Conservation (phyloP, 2,113 vertebrate genomes). For the Hemiprocne comata region DNA sequence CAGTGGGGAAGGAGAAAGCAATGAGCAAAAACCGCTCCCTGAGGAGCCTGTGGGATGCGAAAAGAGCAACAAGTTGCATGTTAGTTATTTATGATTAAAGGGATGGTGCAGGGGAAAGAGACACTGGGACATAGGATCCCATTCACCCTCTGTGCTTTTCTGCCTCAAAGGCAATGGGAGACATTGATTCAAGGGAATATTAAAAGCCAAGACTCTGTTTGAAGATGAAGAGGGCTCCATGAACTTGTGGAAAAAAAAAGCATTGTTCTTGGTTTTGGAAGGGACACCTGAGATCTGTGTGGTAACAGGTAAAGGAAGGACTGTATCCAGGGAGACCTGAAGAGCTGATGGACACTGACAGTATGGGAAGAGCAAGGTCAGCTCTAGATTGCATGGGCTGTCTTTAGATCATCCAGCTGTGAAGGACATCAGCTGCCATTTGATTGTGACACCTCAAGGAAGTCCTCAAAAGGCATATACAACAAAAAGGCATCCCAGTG, state of each 20-base stretch:
- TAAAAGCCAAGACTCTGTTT: neutral
- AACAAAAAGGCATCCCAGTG: neutral
- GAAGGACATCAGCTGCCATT: neutral
- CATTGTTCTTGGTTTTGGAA: neutral
- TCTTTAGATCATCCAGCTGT: neutral
- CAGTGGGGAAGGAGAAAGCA: slow-evolving; percentile 47
- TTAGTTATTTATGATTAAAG: slow-evolving; percentile 82
- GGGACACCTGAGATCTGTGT: neutral
- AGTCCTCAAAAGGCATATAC: neutral
- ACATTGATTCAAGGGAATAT: neutral
- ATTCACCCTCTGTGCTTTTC: neutral
- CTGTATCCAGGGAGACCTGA: neutral
- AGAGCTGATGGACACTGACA: neutral
- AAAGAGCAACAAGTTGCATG: slow-evolving; percentile 74
- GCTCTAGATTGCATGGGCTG: neutral
- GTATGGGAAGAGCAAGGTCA: neutral
- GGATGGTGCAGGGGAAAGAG: neutral
- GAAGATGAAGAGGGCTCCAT: neutral
- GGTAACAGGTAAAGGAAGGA: neutral
- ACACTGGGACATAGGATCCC: neutral
- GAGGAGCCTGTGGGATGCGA: slow-evolving; percentile 60
- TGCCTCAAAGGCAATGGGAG: neutral
- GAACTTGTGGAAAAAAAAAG: neutral
- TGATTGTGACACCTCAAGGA: neutral
- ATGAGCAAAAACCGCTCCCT: slow-evolving; percentile 68